phyloP scores from a whole-genome alignment of 2,113 vertebrate genomes.

The Enhydra lutris region DNA sequence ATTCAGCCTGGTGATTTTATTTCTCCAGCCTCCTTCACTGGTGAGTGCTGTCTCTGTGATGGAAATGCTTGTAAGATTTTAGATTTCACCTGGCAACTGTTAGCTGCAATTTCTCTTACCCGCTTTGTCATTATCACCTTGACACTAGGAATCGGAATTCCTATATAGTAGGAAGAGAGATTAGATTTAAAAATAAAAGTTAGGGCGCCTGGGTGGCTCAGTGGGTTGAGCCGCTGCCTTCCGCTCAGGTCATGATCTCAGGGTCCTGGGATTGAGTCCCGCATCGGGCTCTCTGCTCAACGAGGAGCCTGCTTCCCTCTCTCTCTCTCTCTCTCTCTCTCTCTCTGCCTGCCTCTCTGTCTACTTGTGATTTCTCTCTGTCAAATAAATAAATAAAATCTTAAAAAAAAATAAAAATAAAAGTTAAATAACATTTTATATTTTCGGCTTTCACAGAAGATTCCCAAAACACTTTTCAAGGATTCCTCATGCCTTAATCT shows the following conservation, averaged over 20 bases:
- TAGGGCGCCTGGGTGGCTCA: no score
- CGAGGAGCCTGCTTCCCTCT: no score
- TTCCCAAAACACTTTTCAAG: neutral
- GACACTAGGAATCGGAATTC: neutral
- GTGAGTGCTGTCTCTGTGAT: neutral
- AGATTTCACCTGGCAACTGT: neutral
- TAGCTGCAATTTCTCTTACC: neutral
- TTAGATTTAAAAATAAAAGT: neutral
- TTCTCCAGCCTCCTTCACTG: neutral
- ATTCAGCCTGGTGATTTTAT: neutral
- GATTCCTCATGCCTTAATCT: neutral
- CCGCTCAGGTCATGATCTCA: no score
- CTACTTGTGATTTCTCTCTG: no score
- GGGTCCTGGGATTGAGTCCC: no score
- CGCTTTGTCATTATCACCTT: neutral
- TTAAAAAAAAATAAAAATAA: no score
- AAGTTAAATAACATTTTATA: neutral
- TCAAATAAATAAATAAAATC: no score
- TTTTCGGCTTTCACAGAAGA: neutral
- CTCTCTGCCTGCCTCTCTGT: no score
- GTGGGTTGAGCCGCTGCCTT: no score
- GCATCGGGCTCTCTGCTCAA: no score
- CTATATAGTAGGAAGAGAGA: neutral
- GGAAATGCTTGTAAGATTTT: neutral
- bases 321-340: no score